A percentile compares a stretch with the other conserved stretches of the same genome.
phyloP scores from a whole-genome alignment of 2,797 vertebrate species.

The Rhinichthys osculus region DNA sequence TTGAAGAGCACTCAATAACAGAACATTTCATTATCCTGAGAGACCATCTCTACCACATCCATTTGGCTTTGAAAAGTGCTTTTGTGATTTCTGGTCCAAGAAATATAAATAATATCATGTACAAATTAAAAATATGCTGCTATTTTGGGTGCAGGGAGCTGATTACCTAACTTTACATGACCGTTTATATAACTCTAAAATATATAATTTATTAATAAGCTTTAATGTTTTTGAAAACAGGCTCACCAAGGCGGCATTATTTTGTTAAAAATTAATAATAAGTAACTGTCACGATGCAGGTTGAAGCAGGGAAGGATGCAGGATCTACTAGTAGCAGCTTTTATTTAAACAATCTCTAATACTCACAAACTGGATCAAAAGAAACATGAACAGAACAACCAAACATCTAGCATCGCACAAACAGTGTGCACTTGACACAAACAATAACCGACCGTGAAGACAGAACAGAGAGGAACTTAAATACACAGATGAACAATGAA shows the following conservation, averaged over 20 bases:
- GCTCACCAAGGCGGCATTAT: background rate
- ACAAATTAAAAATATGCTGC: background rate
- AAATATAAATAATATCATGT: background rate
- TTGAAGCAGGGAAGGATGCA: too few species aligned
- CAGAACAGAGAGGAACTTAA: too few species aligned
- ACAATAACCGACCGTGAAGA: too few species aligned
- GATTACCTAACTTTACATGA: background rate
- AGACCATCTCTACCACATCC: conserved; percentile 14
- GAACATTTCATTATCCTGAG: conserved; percentile 12
- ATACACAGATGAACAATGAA: too few species aligned
- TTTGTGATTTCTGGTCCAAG: background rate
- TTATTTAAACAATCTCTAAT: too few species aligned
- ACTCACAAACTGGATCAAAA: too few species aligned
- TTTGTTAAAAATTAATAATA: background rate
- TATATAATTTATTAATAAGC: background rate
- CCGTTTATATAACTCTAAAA: background rate
- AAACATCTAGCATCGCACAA: too few species aligned
- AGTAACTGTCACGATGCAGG: too few species aligned
- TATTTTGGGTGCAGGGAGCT: background rate
- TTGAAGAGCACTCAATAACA: conserved; percentile 26
- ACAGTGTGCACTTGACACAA: too few species aligned
- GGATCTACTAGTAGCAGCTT: too few species aligned
- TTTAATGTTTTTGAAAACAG: background rate
- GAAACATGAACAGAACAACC: too few species aligned
- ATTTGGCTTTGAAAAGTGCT: conserved; percentile 2